A percentile compares a stretch with the other conserved stretches of the same genome.
These are phyloP conservation scores for Dryobates pubescens DNA, from an alignment of 2,797 vertebrate species.

Conservation along the genomic window DNA sequence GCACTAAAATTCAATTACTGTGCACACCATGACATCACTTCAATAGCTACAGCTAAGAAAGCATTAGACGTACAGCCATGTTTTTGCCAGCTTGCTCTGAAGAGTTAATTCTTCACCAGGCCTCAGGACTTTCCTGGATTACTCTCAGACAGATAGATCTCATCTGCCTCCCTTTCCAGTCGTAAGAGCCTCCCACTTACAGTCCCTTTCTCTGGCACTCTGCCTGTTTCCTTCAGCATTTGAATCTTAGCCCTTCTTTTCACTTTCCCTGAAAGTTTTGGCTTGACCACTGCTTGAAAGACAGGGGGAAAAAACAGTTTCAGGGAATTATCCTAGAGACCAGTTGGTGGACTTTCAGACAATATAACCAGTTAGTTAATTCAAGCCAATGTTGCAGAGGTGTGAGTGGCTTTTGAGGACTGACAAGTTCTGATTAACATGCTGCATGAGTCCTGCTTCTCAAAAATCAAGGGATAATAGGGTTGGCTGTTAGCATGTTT, in stretches of 20 bases:
- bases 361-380: background rate
- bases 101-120: conserved; percentile 6
- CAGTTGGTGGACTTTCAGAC: background rate
- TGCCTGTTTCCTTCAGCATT: background rate
- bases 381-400: background rate
- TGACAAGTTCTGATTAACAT: background rate
- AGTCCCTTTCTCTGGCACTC: background rate
- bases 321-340: background rate
- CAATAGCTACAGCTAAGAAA: background rate
- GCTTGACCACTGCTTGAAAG: background rate
- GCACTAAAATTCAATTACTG: conserved; percentile 22
- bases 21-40: background rate
- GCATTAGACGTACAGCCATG: conserved; percentile 15
- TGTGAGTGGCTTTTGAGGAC: background rate
- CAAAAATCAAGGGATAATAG: background rate
- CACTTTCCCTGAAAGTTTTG: background rate
- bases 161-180: background rate
- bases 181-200: background rate
- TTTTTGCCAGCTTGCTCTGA: background rate
- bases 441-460: background rate
- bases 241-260: background rate
- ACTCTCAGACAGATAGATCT: background rate
- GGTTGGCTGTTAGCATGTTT: background rate
- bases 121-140: background rate
- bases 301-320: background rate